A percentile compares a stretch with the other conserved stretches of the same genome.
These are phyloP conservation scores for Tenthredo scrophulariae DNA, from an alignment of 2,888 invertebrate species.

Conservation along the genomic window DNA sequence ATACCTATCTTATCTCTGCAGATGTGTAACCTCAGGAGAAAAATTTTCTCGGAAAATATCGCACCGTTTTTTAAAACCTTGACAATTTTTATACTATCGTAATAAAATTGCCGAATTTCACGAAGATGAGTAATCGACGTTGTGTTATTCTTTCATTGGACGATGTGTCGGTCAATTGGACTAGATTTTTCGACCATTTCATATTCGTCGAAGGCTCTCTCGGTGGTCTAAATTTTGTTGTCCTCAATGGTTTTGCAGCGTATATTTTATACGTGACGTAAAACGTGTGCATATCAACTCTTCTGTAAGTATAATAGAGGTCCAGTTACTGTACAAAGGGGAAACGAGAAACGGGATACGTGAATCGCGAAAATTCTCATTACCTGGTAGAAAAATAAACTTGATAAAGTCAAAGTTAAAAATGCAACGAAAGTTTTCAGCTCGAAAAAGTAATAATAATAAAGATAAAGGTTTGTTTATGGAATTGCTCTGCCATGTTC, in stretches of 20 bases:
- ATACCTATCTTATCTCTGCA: neutral
- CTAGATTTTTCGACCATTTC: neutral
- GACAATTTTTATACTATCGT: neutral
- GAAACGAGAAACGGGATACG: neutral
- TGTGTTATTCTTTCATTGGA: constrained; percentile 32
- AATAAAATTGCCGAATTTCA: neutral
- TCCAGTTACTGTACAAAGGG: neutral
- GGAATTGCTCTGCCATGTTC: neutral
- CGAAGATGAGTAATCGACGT: neutral
- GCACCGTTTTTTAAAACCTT: neutral
- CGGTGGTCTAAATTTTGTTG: neutral
- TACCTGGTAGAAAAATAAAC: constrained; percentile 23
- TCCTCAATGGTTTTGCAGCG: neutral
- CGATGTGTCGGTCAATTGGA: neutral
- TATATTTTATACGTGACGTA: neutral
- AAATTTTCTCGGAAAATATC: neutral
- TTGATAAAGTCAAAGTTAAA: constrained; percentile 30
- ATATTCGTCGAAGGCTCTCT: neutral
- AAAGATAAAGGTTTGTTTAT: constrained; percentile 34
- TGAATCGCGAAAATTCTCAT: constrained; percentile 23
- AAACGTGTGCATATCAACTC: constrained; percentile 1
- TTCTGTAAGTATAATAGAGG: neutral
- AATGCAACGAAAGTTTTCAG: constrained; percentile 26
- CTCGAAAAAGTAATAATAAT: constrained; percentile 18
- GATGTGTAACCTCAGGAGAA: neutral